phyloP scores from a whole-genome alignment of 2,888 invertebrate species.

The Cantharis rufa region DNA sequence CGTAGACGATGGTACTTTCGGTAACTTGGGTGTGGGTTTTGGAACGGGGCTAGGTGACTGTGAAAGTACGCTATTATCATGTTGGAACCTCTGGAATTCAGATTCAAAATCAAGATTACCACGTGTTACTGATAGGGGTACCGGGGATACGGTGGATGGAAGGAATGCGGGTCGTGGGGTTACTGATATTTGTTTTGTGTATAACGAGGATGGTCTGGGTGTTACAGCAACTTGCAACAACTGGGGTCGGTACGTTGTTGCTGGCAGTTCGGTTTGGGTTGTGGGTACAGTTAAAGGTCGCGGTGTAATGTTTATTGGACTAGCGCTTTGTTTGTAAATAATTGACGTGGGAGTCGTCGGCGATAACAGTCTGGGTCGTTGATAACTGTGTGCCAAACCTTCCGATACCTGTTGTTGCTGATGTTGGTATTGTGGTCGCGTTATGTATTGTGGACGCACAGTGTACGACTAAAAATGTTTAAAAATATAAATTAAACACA shows the following conservation, averaged over 20 bases:
- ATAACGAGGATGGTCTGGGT: constrained; percentile 56
- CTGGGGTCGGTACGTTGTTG: constrained; percentile 70
- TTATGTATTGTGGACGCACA: constrained; percentile 50
- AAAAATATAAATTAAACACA: not conserved
- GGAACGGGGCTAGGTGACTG: constrained; percentile 58
- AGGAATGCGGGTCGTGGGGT: constrained; percentile 46
- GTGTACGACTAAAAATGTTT: constrained; percentile 44
- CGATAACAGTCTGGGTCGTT: constrained; percentile 50
- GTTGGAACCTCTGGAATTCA: constrained; percentile 75
- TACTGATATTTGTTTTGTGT: constrained; percentile 48
- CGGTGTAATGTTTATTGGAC: constrained; percentile 65
- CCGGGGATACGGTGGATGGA: constrained; percentile 46
- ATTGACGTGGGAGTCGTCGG: constrained; percentile 58
- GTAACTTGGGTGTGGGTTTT: constrained; percentile 52
- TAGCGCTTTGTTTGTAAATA: constrained; percentile 51
- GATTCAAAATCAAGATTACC: constrained; percentile 68
- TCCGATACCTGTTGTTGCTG: constrained; percentile 41
- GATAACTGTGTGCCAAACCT: constrained; percentile 40
- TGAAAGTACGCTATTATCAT: constrained; percentile 64
- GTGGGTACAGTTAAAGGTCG: constrained; percentile 60
- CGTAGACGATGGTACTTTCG: constrained; percentile 53
- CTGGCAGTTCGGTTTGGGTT: constrained; percentile 61
- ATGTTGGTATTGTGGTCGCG: constrained; percentile 49
- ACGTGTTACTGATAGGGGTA: constrained; percentile 45
- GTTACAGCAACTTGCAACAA: constrained; percentile 64